Conservation (phyloP, 1,140 invertebrate species). For the Drosophila suzukii region DNA sequence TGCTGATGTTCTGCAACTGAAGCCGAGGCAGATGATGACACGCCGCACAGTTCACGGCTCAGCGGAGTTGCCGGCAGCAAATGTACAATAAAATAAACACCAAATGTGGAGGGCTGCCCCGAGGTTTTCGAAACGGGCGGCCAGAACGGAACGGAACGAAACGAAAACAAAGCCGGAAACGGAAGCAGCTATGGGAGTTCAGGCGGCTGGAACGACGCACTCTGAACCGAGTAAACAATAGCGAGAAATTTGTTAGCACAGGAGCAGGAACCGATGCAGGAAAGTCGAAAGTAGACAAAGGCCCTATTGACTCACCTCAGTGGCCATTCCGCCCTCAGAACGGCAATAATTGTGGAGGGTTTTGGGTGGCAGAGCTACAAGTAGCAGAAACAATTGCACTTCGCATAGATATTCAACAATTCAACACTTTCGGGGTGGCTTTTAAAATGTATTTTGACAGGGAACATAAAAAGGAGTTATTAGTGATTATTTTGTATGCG, state of each 20-base stretch:
- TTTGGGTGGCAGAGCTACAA: conserved; percentile 3
- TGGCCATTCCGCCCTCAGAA: conserved; percentile 4
- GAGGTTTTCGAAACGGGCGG: conserved; percentile 12
- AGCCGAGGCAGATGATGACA: conserved; percentile 51
- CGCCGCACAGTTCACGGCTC: conserved; percentile 69
- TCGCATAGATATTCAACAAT: background rate
- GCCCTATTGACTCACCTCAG: conserved; percentile 22
- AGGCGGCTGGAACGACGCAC: conserved; percentile 47
- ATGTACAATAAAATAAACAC: conserved; percentile 79
- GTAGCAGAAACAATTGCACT: conserved; percentile 13
- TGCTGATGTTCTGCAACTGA: conserved; percentile 26
- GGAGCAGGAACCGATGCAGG: conserved; percentile 26
- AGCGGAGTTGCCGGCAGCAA: conserved; percentile 62
- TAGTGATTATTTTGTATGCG: too few relatives aligned
- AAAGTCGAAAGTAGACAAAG: conserved; percentile 40
- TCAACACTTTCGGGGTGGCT: background rate
- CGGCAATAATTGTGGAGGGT: conserved; percentile 8
- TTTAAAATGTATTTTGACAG: background rate
- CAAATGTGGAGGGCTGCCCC: conserved; percentile 36
- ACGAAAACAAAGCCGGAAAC: conserved; percentile 76
- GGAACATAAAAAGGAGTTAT: too few relatives aligned
- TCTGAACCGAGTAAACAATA: conserved; percentile 59
- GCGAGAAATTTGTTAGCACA: conserved; percentile 44
- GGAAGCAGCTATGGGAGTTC: conserved; percentile 61
- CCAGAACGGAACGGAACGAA: conserved; percentile 29